Evolutionary conservation across 2,113 vertebrate species (phyloP).

Genomic region (Trinectes maculatus): DNA sequence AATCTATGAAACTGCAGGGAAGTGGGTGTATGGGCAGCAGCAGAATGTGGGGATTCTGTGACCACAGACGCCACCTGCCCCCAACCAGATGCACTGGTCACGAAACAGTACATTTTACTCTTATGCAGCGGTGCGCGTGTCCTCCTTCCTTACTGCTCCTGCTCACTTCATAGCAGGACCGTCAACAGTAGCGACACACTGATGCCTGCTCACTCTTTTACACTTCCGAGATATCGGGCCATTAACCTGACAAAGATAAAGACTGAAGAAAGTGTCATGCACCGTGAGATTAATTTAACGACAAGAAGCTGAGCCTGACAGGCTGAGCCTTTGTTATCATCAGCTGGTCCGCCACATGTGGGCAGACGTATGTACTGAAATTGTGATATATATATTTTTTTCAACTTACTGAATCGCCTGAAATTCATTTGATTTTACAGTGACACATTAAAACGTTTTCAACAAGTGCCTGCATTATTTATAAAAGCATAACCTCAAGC

Average conservation of each 20-base stretch:
- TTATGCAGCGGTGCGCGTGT: background rate
- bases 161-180: background rate
- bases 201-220: background rate
- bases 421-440: background rate
- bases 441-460: background rate
- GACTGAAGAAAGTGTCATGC: background rate
- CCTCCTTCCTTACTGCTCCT: background rate
- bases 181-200: background rate
- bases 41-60: background rate
- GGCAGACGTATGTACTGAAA: background rate
- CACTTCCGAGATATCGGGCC: background rate
- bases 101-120: background rate
- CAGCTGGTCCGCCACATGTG: background rate
- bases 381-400: background rate
- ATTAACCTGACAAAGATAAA: background rate
- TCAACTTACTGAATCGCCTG: background rate
- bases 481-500: too few species aligned
- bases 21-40: background rate
- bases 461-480: conserved; percentile 26
- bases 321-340: conserved; percentile 4
- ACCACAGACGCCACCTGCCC: background rate
- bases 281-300: background rate
- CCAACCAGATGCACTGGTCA: background rate
- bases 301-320: conserved; percentile 17
- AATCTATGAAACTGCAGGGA: background rate